Evolutionary conservation across 2,113 vertebrate genomes (phyloP), one percentile per base, ranked within the genome.

Genomic region (Leptodactylus fuscus): DNA sequence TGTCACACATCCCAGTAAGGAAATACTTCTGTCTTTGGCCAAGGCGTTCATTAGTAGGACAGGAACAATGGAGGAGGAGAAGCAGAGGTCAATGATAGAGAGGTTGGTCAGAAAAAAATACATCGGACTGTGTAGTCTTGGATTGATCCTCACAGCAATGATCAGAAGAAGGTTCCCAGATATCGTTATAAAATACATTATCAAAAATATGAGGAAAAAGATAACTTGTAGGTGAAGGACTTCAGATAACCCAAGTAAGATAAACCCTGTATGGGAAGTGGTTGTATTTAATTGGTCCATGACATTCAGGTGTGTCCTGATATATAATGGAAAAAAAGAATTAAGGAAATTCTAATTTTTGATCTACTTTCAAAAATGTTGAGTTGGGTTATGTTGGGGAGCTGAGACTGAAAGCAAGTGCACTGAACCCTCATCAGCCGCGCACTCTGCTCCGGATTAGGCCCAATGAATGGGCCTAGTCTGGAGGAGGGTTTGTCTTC

Each of bases 41-140:
- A 38, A 11, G 18, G 78, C 9, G 10, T 70, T 60, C n/a, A 60
- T 60, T 12, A 60, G 22, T 8, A 60, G n/a, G 9, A 60, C 55
- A 24, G 55, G 55, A 60, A 87, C 48, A 1, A 38, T 18, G 10
- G 55, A 12, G 4, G 79, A 77, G 10, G 71, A 55, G 53, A 87
- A 81, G 15, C 34, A 16, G 32, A 82, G 32, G 16, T 87, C 82
- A 34, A 70, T n/a, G 2, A 70, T 22, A 18, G 75, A 83, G 22
- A 83, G 20, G 65, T 79, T 80, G 9, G 49, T 34, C 11, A 79
- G 32, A 27, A 60, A 60, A 12, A 60, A 60, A 16, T 11, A 60
- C 55, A 60, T 60, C 7, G 55, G 55, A 16, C 55, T 60, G n/a
- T 60, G 55, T 27, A 60, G 55, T 22, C 4, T 60, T 27, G 55